These are phyloP conservation scores for Brotula barbata DNA, from an alignment of 2,797 vertebrate species.

Conservation along the genomic window DNA sequence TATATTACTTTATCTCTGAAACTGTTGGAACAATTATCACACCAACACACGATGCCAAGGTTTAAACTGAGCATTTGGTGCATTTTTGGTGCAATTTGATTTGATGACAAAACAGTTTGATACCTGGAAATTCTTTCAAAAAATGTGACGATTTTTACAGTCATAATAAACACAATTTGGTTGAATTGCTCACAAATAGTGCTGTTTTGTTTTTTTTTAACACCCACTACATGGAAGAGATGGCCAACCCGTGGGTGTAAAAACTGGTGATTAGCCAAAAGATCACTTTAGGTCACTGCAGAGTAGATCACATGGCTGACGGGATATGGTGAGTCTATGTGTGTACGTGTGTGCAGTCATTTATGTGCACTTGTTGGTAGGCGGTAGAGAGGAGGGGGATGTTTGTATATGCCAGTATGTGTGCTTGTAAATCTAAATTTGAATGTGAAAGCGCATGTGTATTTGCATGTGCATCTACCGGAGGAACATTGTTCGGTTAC, in stretches of 20 bases:
- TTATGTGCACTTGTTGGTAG: conserved; percentile 43
- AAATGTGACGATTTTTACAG: background rate
- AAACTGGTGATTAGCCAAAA: conserved; percentile 56
- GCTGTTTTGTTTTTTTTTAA: conserved; percentile 35
- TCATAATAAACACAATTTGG: conserved; percentile 44
- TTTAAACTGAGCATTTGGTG: no score
- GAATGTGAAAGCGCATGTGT: conserved; percentile 46
- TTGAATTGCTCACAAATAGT: conserved; percentile 31
- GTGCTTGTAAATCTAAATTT: conserved; percentile 60
- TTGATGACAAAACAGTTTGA: background rate
- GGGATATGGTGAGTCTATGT: conserved; percentile 15
- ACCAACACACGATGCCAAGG: background rate
- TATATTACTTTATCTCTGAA: background rate
- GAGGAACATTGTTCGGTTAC: conserved; percentile 52
- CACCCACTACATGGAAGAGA: conserved; percentile 53
- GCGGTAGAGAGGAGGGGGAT: conserved; percentile 14
- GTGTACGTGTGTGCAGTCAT: conserved; percentile 33
- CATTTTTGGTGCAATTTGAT: no score
- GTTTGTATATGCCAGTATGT: conserved; percentile 28
- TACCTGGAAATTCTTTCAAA: conserved; percentile 6
- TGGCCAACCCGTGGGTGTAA: conserved; percentile 58
- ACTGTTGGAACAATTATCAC: background rate
- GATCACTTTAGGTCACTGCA: conserved; percentile 44
- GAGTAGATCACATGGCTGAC: conserved; percentile 36
- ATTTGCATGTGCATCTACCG: conserved; percentile 46